These are phyloP conservation scores for Tenthredo livida DNA, from an alignment of 2,888 invertebrate species.

Conservation along the genomic window DNA sequence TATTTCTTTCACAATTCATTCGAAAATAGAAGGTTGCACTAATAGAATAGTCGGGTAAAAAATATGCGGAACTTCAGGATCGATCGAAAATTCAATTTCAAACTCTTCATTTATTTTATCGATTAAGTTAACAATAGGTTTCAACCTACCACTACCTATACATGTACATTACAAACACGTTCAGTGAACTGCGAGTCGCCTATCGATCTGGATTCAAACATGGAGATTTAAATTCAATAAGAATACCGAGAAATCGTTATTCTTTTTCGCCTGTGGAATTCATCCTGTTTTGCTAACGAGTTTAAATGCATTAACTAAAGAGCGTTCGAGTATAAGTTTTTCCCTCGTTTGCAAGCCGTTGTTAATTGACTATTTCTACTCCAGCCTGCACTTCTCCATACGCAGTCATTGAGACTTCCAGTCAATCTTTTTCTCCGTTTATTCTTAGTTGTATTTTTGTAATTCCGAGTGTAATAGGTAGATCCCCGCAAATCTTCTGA, in stretches of 20 bases:
- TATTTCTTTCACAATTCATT: slow-evolving; percentile 7
- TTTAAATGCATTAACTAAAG: slow-evolving; percentile 40
- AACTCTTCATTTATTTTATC: slow-evolving; percentile 3
- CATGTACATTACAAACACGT: background rate
- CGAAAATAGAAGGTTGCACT: background rate
- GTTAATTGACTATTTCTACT: slow-evolving; percentile 37
- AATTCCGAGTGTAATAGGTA: background rate
- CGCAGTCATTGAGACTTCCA: background rate
- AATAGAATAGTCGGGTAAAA: slow-evolving; percentile 1
- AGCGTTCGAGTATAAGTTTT: slow-evolving; percentile 10
- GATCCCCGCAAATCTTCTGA: background rate
- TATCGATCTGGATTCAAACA: background rate
- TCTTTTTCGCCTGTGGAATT: background rate
- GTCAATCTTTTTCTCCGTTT: background rate
- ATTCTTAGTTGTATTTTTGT: background rate
- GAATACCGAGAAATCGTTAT: background rate
- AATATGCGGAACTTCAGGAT: background rate
- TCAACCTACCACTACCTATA: background rate
- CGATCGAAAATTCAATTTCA: slow-evolving; percentile 17
- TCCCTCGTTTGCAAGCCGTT: slow-evolving; percentile 38
- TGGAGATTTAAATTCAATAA: background rate
- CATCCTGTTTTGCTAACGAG: slow-evolving; percentile 7
- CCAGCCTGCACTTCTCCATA: background rate
- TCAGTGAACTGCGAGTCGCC: background rate
- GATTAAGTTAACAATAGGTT: slow-evolving; percentile 2